Evolutionary conservation across 2,113 vertebrate species (phyloP).

Genomic region (Oreochromis niloticus): DNA sequence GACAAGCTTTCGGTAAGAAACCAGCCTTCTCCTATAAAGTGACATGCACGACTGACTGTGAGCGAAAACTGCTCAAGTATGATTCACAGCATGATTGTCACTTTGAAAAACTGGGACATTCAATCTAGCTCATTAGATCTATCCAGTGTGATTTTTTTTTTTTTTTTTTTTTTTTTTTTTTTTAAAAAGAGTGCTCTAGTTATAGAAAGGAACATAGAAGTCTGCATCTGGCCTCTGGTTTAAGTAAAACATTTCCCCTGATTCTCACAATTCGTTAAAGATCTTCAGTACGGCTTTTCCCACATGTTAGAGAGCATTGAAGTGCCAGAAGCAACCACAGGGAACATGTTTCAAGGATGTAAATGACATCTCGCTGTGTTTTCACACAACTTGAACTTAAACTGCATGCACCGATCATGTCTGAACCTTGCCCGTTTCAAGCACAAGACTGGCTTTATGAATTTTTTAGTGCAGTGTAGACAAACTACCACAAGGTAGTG

Average conservation of each 20-base stretch:
- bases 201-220: not conserved
- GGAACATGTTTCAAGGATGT: not conserved
- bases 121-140: not conserved
- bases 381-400: not conserved
- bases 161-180: too few relatives aligned
- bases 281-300: not conserved
- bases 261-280: slow-evolving; percentile 10
- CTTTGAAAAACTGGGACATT: not conserved
- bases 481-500: slow-evolving; percentile 35
- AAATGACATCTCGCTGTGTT: not conserved
- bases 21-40: not conserved
- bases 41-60: not conserved
- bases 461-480: not conserved
- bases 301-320: not conserved
- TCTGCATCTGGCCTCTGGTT: not conserved
- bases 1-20: slow-evolving; percentile 94
- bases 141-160: rapidly evolving
- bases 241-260: slow-evolving; percentile 8
- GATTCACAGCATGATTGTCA: not conserved
- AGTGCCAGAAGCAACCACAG: not conserved
- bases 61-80: not conserved
- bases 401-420: not conserved
- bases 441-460: not conserved
- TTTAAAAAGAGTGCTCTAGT: not conserved
- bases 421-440: not conserved